Evolutionary conservation across 2,797 vertebrate species (phyloP).

Genomic region (Spinus pinus): DNA sequence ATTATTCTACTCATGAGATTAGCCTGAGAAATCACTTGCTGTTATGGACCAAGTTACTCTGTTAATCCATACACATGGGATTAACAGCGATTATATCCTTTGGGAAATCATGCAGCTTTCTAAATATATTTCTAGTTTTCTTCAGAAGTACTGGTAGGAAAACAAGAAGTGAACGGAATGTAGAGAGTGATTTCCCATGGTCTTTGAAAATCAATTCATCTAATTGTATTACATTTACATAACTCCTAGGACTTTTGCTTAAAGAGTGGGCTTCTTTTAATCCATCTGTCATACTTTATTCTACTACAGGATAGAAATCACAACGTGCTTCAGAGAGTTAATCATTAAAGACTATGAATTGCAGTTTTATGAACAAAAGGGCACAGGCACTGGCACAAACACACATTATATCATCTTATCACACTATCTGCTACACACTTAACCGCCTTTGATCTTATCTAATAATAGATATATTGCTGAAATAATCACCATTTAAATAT

Average conservation of each 20-base stretch:
- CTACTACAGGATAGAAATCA: constrained; percentile 55
- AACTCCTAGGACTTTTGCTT: constrained; percentile 33
- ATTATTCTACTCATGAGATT: constrained; percentile 6
- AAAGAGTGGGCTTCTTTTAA: constrained; percentile 20
- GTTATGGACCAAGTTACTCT: constrained; percentile 1
- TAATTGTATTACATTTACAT: constrained; percentile 52
- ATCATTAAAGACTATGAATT: constrained; percentile 68
- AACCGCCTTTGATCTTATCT: constrained; percentile 80
- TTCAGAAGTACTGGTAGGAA: constrained; percentile 60
- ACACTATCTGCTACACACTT: constrained; percentile 60
- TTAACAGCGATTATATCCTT: constrained; percentile 20
- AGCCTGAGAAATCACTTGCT: background rate
- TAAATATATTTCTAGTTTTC: constrained; percentile 65
- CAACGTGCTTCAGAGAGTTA: constrained; percentile 63
- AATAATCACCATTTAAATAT: constrained; percentile 83
- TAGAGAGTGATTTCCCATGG: constrained; percentile 66
- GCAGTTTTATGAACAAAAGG: constrained; percentile 38
- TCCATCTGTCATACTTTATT: constrained; percentile 63
- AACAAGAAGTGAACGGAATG: constrained; percentile 51
- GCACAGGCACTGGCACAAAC: constrained; percentile 28
- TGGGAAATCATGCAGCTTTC: constrained; percentile 69
- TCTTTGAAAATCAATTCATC: constrained; percentile 65
- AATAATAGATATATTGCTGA: constrained; percentile 72
- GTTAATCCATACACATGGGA: constrained; percentile 30
- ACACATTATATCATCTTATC: constrained; percentile 51